Evolutionary conservation across 2,797 vertebrate genomes (phyloP), one percentile per base, ranked within the genome.

Genomic region (Phalloptychus januarius): DNA sequence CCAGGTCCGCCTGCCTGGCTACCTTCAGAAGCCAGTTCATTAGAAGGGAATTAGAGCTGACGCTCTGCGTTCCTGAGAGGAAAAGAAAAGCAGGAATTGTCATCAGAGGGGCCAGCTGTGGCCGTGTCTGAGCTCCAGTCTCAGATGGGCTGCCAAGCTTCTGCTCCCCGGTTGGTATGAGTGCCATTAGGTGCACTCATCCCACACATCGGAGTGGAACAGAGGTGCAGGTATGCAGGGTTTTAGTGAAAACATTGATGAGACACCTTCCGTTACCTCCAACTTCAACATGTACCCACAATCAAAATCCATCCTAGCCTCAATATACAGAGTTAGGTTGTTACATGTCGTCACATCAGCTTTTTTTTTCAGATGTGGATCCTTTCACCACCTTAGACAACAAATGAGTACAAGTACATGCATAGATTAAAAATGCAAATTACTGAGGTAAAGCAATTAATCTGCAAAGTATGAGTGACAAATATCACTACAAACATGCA

Each of bases 31-130:
- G 90, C 91, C 84, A 88, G 90, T 94, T 95, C 92, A 95, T 95
- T 95, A 95, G 94, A 94, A 94, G 89, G 92, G 94, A 93, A 93
- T 95, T 95, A 95, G 87, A 89, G 86, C 83, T 88, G 92, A 91
- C 82, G 85, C 65, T 52, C 85, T 75, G 85, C 79, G 88, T 90
- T 94, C 90, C 89, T 83, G 85, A 89, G 88, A 84, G 85, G 77
- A 82, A 79, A 90, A 91, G 89, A 91, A 92, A 90, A 91, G 86
- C 84, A 72, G 33, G 91, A 90, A 86, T 90, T 90, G 91, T 92
- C 87, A 87, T 86, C 74, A 77, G 83, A 92, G 88, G 78, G 88
- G 86, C 89, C 93, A 94, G 93, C 92, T 94, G 94, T 92, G 90
- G 92, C 86, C 65, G 0, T 7, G 85, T 88, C 81, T 88, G 89